Evolutionary conservation across 2,113 vertebrate genomes (phyloP).

Genomic region (Balaeniceps rex): DNA sequence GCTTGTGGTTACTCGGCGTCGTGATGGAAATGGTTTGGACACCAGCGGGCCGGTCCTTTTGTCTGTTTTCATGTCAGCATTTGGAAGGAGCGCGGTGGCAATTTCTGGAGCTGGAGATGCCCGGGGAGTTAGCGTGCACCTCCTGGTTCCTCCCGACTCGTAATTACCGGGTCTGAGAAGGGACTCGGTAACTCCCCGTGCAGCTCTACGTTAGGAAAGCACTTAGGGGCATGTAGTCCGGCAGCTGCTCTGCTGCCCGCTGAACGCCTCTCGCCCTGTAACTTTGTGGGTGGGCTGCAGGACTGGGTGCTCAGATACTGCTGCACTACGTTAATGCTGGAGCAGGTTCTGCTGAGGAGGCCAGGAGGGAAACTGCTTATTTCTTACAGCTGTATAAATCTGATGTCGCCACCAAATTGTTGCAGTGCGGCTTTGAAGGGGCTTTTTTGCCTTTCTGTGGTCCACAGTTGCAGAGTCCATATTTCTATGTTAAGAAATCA

Average conservation of each 20-base stretch:
- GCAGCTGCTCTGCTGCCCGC: neutral
- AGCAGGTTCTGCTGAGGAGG: neutral
- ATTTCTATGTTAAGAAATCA: neutral
- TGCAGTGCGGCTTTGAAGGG: neutral
- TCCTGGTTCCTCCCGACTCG: neutral
- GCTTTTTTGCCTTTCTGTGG: neutral
- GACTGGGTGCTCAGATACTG: neutral
- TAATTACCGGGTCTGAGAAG: accelerated
- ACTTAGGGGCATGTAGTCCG: neutral
- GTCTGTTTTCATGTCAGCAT: neutral
- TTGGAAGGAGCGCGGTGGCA: neutral
- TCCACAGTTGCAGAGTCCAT: accelerated
- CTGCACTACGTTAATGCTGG: neutral
- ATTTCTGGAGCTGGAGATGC: neutral
- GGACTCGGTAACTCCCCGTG: neutral
- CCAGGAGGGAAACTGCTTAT: neutral
- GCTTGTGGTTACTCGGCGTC: neutral
- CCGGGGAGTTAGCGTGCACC: neutral
- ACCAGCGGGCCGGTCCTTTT: accelerated
- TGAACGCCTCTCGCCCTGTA: neutral
- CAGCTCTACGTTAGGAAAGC: neutral
- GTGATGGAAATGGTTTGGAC: neutral
- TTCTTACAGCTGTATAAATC: neutral
- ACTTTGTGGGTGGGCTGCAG: neutral
- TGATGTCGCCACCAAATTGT: neutral